Conservation (phyloP, 2,113 vertebrate genomes). For the Campylomormyrus tamandua region DNA sequence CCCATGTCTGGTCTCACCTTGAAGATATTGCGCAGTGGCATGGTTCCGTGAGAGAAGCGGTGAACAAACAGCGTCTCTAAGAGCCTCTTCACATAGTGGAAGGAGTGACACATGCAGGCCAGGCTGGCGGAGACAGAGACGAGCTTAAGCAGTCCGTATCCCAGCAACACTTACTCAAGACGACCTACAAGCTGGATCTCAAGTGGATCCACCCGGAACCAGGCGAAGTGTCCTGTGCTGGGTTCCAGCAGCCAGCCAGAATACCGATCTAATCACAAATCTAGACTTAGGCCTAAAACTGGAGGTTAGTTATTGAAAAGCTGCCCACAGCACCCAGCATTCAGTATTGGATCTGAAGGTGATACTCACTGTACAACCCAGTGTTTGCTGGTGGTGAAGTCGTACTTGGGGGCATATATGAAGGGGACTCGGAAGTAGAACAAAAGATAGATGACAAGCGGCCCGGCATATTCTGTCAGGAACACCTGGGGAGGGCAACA, state of each 20-base stretch:
- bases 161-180: conserved; percentile 19
- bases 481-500: conserved; percentile 65
- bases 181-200: not conserved
- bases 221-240: not conserved
- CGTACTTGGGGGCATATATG: conserved; percentile 77
- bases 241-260: not conserved
- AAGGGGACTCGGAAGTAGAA: conserved; percentile 88
- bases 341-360: not conserved
- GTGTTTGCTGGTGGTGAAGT: conserved; percentile 84
- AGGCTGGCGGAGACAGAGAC: conserved; percentile 55
- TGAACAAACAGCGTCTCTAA: conserved; percentile 87
- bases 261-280: not conserved
- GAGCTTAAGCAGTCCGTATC: not conserved
- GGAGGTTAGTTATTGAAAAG: not conserved
- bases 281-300: not conserved
- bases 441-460: conserved; percentile 81
- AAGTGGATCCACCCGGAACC: not conserved
- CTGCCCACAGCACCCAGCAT: not conserved
- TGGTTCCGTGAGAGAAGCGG: conserved; percentile 86
- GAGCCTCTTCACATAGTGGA: conserved; percentile 83
- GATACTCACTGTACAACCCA: conserved; percentile 82
- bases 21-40: conserved; percentile 86
- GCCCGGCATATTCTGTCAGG: conserved; percentile 80
- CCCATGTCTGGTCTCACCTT: conserved; percentile 61
- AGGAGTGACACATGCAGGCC: conserved; percentile 84